Conservation (phyloP, 2,113 vertebrate genomes). For the Ibidorhyncha struthersii region DNA sequence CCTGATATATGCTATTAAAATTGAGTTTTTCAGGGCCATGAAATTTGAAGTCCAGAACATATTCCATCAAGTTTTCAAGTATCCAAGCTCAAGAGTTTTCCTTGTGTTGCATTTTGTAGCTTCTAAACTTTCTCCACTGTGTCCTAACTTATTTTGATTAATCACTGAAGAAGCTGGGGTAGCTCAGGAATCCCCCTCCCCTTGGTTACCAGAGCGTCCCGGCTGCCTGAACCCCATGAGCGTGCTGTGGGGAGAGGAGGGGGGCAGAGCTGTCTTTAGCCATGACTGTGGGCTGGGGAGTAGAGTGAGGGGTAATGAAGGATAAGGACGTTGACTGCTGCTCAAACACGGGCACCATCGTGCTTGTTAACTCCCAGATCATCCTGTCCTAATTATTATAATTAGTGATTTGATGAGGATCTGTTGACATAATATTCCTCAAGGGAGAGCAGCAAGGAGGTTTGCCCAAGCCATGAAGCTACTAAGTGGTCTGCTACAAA, state of each 20-base stretch:
- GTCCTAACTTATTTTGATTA: neutral
- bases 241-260: neutral
- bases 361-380: neutral
- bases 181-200: neutral
- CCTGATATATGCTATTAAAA: neutral
- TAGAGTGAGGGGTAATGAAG: neutral
- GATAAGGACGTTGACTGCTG: neutral
- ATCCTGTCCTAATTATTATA: neutral
- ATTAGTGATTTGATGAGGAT: slow-evolving; percentile 10
- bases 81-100: neutral
- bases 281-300: neutral
- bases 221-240: neutral
- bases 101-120: neutral
- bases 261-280: neutral
- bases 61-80: neutral
- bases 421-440: neutral
- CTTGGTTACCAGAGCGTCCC: neutral
- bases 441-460: neutral
- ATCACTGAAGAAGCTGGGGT: neutral
- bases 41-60: neutral
- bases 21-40: neutral
- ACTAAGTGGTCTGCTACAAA: neutral
- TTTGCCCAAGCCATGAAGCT: neutral
- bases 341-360: neutral
- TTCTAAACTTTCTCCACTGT: neutral